Base-by-base conservation (phyloP, 2,888 invertebrate species). In the Aradus depressus region DNA sequence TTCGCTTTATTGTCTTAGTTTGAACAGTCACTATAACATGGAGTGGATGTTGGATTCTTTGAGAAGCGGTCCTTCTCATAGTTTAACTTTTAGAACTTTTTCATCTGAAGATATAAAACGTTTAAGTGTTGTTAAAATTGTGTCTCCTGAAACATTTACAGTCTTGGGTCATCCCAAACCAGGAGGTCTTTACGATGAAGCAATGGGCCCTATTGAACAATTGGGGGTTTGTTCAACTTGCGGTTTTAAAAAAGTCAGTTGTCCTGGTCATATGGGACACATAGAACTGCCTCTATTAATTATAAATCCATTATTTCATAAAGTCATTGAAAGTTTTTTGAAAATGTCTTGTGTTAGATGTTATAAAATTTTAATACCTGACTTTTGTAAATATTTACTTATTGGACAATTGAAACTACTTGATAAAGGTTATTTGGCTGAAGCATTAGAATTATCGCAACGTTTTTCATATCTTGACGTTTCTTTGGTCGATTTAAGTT, bases 241-340 rank as follows among this genome's bases (percentile, higher is more conserved):
- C 64, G 74, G 76, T 8, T 75, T 78, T 58, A 74, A 73, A 16
- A 65, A 76, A 38, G 64, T 74, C 5, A 71, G 75, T 56, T 96
- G 96, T 64, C 79, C 84, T 0, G 98, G 98, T 0, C 98, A 98
- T 69, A 82, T 91, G 68, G 97, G 97, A 0, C 90, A 95, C 65
- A 92, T 98, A 56, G 84, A 86, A 59, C 71, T 98, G 1, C 88
- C 90, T 0, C 69, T 95, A 10, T 80, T 90, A 0, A 85, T 91
- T 0, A 81, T 88, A 51, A 96, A 97, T 72, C 96, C 97, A 0
- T 64, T 97, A 41, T 90, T 91, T 63, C 81, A 85, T 56, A 81
- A 80, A 63, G 74, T 78, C 25, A 72, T 95, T 16, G 76, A 75
- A 50, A 75, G 72, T 1, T 66, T 90, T 6, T 71, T 89, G 44